phyloP scores from a whole-genome alignment of 64 coral and sea anemone genomes.

The Anthopleura sola region DNA sequence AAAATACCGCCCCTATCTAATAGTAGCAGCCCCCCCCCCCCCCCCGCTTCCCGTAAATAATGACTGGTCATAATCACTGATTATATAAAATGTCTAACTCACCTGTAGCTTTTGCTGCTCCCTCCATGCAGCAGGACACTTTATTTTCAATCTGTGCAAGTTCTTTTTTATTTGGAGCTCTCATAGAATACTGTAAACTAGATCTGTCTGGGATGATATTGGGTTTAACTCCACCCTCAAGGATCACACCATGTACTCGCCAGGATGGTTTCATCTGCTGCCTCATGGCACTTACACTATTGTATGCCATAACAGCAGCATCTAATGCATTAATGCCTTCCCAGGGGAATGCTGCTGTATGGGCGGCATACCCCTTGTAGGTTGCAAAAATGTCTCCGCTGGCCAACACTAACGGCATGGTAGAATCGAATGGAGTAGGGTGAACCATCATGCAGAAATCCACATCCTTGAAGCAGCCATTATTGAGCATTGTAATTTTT shows the following conservation, averaged over 20 bases:
- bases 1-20: too few species aligned
- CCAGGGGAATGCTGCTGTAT: slow-evolving; percentile 79
- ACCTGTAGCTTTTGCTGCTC: slow-evolving; percentile 74
- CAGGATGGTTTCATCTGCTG: slow-evolving; percentile 88
- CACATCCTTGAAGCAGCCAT: slow-evolving; percentile 79
- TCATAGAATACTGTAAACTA: slow-evolving; percentile 36
- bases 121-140: slow-evolving; percentile 62
- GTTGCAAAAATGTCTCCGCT: slow-evolving; percentile 24
- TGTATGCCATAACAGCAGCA: slow-evolving; percentile 68
- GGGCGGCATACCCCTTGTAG: slow-evolving; percentile 49
- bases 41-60: too few species aligned
- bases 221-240: slow-evolving; percentile 66
- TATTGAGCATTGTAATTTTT: slow-evolving; percentile 72
- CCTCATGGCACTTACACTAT: slow-evolving; percentile 52
- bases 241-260: slow-evolving; percentile 73
- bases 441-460: slow-evolving; percentile 92
- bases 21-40: too few species aligned
- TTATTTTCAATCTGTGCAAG: slow-evolving; percentile 36
- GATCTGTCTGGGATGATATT: slow-evolving; percentile 79
- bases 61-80: too few species aligned
- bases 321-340: slow-evolving; percentile 91
- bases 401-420: slow-evolving; percentile 31
- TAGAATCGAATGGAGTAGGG: slow-evolving; percentile 50
- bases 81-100: background rate
- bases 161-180: slow-evolving; percentile 47